These are phyloP conservation scores for Xylocampa areola DNA, from an alignment of 2,888 invertebrate species.

Conservation along the genomic window DNA sequence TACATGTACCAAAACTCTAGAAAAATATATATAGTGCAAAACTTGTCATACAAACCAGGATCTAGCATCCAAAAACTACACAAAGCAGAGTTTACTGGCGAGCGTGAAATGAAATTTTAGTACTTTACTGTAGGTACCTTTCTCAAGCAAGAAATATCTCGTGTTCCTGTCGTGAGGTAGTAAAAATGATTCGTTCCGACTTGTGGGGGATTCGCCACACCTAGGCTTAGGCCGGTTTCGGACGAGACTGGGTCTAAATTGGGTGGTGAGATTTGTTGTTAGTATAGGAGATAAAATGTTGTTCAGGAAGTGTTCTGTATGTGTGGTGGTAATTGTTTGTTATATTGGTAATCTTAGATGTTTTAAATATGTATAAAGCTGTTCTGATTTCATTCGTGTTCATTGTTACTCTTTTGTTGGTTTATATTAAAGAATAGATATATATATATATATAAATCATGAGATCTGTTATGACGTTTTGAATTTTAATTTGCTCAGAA, in stretches of 20 bases:
- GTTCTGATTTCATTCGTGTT: too few relatives aligned
- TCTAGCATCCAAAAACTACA: conserved; percentile 28
- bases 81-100: conserved; percentile 48
- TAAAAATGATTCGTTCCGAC: conserved; percentile 73
- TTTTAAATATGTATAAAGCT: too few relatives aligned
- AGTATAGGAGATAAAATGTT: neutral
- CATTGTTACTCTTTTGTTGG: too few relatives aligned
- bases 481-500: too few relatives aligned
- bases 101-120: conserved; percentile 61
- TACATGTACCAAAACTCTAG: conserved; percentile 33
- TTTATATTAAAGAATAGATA: too few relatives aligned
- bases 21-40: conserved; percentile 42
- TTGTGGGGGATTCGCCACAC: conserved; percentile 60
- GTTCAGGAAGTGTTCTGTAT: neutral
- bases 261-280: conserved; percentile 12
- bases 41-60: conserved; percentile 17
- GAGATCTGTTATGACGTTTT: too few relatives aligned
- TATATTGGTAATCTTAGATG: too few relatives aligned
- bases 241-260: conserved; percentile 41
- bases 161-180: conserved; percentile 50
- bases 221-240: conserved; percentile 30
- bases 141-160: conserved; percentile 51
- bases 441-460: too few relatives aligned
- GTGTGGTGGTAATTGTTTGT: conserved; percentile 1
- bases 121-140: too few relatives aligned